Conservation (phyloP, 2,113 vertebrate genomes). For the Galemys pyrenaicus region DNA sequence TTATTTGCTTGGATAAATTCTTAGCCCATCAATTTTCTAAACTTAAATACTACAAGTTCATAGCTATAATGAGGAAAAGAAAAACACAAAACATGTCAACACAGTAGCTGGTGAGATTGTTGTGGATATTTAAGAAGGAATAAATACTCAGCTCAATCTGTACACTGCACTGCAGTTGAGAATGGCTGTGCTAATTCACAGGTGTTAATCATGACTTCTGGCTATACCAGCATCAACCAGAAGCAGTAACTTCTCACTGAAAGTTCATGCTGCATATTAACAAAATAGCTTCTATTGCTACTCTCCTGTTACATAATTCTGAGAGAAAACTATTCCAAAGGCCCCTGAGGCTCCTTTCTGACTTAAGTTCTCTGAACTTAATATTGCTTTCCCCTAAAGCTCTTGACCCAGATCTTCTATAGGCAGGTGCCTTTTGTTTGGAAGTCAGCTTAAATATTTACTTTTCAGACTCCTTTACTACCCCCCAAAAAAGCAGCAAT, state of each 20-base stretch:
- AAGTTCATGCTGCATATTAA: not conserved
- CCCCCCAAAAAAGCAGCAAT: not conserved
- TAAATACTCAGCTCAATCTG: not conserved
- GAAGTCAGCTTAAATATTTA: not conserved
- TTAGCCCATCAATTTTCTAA: not conserved
- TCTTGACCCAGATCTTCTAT: slow-evolving; percentile 42
- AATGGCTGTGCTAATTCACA: not conserved
- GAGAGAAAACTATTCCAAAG: not conserved
- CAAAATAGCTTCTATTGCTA: not conserved
- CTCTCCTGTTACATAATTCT: not conserved
- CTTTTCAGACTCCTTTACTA: not conserved
- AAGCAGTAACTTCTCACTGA: not conserved
- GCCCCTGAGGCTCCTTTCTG: not conserved
- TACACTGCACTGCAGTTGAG: not conserved
- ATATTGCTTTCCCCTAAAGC: not conserved
- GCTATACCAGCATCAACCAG: not conserved
- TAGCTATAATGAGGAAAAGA: not conserved
- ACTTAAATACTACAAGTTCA: not conserved
- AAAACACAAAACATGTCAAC: not conserved
- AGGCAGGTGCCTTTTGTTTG: not conserved
- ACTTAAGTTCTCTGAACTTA: not conserved
- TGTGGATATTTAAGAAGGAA: not conserved
- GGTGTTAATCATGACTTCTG: not conserved
- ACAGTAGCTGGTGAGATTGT: not conserved
- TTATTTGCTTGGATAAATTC: slow-evolving; percentile 34